Evolutionary conservation across 2,113 vertebrate species (phyloP).

Genomic region (Dascyllus trimaculatus): DNA sequence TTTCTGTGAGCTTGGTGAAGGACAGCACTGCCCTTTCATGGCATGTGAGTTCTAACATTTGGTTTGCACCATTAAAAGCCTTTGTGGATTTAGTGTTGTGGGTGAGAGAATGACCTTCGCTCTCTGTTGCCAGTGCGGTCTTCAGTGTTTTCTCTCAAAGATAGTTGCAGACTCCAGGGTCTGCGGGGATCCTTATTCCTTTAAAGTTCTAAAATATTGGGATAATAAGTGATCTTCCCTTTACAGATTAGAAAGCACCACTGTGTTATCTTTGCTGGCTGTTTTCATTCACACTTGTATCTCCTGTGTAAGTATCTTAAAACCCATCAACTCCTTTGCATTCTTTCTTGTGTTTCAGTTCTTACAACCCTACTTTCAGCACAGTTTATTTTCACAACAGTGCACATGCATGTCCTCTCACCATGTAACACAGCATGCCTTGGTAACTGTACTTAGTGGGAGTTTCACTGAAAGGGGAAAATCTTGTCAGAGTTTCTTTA

Average conservation of each 20-base stretch:
- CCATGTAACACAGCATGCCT: slow-evolving; percentile 44
- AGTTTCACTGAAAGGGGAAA: slow-evolving; percentile 71
- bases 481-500: slow-evolving; percentile 83
- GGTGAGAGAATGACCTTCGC: slow-evolving; percentile 68
- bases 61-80: slow-evolving; percentile 63
- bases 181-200: slow-evolving; percentile 41
- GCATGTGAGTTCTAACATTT: slow-evolving; percentile 44
- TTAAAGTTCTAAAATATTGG: slow-evolving; percentile 28
- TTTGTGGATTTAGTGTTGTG: slow-evolving; percentile 66
- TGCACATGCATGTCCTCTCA: slow-evolving; percentile 47
- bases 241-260: slow-evolving; percentile 48
- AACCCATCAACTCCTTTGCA: neutral
- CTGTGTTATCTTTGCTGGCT: slow-evolving; percentile 12
- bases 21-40: slow-evolving; percentile 63
- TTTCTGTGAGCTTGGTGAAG: slow-evolving; percentile 42
- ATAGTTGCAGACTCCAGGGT: slow-evolving; percentile 26
- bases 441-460: slow-evolving; percentile 48
- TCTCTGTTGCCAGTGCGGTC: slow-evolving; percentile 49
- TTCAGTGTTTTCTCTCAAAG: slow-evolving; percentile 54
- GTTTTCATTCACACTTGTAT: slow-evolving; percentile 13
- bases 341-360: slow-evolving; percentile 9
- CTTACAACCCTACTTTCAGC: neutral
- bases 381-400: slow-evolving; percentile 23
- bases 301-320: slow-evolving; percentile 9
- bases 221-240: slow-evolving; percentile 32